Evolutionary conservation across 2,888 invertebrate species (phyloP).

Genomic region (Ectobius pallidus): DNA sequence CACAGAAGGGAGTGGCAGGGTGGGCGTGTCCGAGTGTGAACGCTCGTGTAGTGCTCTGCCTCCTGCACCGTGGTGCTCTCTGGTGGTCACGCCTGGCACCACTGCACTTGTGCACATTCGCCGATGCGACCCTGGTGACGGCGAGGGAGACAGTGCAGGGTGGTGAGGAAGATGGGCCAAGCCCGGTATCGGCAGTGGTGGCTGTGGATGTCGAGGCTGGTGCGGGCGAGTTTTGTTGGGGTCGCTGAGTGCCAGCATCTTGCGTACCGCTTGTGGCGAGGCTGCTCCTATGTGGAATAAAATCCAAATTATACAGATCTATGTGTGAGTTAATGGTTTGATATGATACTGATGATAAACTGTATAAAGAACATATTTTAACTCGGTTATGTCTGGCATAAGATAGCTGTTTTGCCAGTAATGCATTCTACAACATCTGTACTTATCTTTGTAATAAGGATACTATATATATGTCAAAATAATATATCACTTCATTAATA

Average conservation of each 20-base stretch:
- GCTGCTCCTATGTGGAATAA: conserved; percentile 90
- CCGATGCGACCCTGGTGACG: conserved; percentile 60
- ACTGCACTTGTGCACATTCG: conserved; percentile 48
- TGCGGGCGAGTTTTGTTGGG: conserved; percentile 87
- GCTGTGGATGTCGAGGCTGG: conserved; percentile 72
- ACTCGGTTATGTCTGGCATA: too few species aligned
- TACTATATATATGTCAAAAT: too few species aligned
- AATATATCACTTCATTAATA: too few species aligned
- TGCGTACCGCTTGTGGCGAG: conserved; percentile 96
- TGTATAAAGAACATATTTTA: too few species aligned
- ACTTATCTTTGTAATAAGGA: too few species aligned
- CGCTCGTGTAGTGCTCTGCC: conserved; percentile 80
- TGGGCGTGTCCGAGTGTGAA: conserved; percentile 88
- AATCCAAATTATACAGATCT: too few species aligned
- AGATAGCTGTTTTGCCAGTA: too few species aligned
- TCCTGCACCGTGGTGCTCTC: conserved; percentile 60
- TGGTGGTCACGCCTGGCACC: conserved; percentile 57
- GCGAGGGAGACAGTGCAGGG: conserved; percentile 62
- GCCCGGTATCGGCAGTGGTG: conserved; percentile 66
- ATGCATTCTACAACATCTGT: too few species aligned
- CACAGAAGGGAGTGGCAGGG: conserved; percentile 76
- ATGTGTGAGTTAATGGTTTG: too few species aligned
- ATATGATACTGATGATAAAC: too few species aligned
- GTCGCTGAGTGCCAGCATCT: conserved; percentile 89
- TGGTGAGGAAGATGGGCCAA: conserved; percentile 55